Evolutionary conservation across 2,797 vertebrate species (phyloP).

Genomic region (Scolopax bukidnonensis): DNA sequence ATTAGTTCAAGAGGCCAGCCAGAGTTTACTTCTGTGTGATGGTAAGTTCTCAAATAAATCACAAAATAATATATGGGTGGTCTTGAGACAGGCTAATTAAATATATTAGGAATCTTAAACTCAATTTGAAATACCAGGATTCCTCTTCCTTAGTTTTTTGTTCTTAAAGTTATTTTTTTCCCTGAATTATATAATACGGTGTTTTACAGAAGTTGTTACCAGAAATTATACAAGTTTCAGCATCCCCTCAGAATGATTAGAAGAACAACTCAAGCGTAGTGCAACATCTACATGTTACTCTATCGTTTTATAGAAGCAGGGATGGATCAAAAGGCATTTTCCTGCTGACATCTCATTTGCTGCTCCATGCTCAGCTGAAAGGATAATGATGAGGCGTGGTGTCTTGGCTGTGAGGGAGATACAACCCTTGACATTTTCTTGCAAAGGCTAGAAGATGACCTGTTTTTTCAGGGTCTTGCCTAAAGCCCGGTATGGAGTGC

Average conservation of each 20-base stretch:
- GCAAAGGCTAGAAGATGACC: neutral
- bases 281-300: neutral
- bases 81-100: neutral
- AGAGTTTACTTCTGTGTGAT: neutral
- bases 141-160: neutral
- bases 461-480: neutral
- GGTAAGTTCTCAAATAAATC: neutral
- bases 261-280: neutral
- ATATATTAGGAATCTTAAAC: neutral
- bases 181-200: neutral
- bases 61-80: neutral
- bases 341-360: neutral
- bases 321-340: neutral
- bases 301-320: neutral
- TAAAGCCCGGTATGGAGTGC: neutral
- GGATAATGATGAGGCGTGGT: neutral
- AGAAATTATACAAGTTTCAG: neutral
- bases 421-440: neutral
- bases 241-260: neutral
- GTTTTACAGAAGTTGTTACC: accelerated
- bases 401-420: neutral
- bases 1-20: neutral
- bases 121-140: neutral
- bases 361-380: neutral
- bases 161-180: neutral